phyloP scores from a whole-genome alignment of 1,140 invertebrate genomes.

The Sogatella furcifera region DNA sequence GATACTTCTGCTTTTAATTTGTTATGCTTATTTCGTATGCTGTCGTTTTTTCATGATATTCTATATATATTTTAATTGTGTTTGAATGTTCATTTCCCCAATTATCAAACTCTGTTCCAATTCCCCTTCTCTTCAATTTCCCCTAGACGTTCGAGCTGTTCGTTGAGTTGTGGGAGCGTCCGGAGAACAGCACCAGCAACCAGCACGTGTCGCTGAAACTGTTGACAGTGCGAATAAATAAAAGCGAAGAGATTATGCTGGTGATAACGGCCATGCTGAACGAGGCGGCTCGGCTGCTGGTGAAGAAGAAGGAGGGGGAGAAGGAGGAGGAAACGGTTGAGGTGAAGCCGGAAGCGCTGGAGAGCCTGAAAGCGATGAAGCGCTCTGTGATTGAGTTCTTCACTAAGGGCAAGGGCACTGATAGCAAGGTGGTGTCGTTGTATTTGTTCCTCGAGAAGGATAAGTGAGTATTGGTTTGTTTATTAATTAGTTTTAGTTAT shows the following conservation, averaged over 20 bases:
- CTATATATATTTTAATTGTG: no score
- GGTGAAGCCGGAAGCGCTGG: no score
- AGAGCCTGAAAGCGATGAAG: not conserved
- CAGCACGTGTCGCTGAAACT: not conserved
- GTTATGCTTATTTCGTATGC: no score
- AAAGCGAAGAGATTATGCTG: conserved; percentile 2
- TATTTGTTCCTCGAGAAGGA: conserved; percentile 35
- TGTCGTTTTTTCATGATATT: no score
- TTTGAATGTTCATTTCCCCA: no score
- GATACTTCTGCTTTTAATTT: no score
- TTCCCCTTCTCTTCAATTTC: no score
- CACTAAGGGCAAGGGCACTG: conserved; percentile 20
- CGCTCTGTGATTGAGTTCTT: conserved; percentile 22
- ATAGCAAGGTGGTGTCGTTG: conserved; percentile 39
- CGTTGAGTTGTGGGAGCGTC: conserved; percentile 1
- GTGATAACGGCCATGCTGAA: conserved; percentile 2
- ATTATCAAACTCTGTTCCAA: no score
- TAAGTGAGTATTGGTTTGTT: conserved; percentile 17
- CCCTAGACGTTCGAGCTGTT: conserved; percentile 10
- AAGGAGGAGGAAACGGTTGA: no score
- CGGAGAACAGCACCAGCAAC: not conserved
- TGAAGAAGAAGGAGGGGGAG: not conserved
- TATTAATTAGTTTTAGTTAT: no score
- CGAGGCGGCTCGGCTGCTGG: not conserved
- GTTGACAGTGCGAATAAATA: conserved; percentile 1